Evolutionary conservation across 30 jellyfish, hydroid and myxozoan genomes (phyloP).

Genomic region (Catostylus mosaicus): DNA sequence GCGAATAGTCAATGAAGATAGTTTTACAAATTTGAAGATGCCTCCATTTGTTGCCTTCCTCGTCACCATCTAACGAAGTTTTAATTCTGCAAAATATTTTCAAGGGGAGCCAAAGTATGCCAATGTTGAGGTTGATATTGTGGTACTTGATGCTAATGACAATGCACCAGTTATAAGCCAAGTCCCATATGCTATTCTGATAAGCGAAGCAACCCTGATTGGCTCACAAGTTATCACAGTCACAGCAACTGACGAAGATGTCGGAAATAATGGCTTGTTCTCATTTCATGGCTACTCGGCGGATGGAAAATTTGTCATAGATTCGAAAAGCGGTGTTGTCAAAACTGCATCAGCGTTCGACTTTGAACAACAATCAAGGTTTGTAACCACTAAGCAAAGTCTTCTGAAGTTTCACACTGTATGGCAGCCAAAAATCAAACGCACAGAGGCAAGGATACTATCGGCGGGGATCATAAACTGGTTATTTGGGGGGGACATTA

Average conservation of each 20-base stretch:
- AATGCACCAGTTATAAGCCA: slow-evolving; percentile 66
- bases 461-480: too few relatives aligned
- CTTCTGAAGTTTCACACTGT: too few relatives aligned
- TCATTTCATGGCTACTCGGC: slow-evolving; percentile 50
- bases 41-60: too few relatives aligned
- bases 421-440: too few relatives aligned
- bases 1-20: too few relatives aligned
- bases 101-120: slow-evolving; percentile 68
- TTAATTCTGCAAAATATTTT: too few relatives aligned
- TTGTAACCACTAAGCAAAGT: too few relatives aligned
- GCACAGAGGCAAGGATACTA: too few relatives aligned
- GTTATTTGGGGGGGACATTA: too few relatives aligned
- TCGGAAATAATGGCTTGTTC: slow-evolving; percentile 52
- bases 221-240: slow-evolving; percentile 73
- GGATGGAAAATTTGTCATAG: slow-evolving; percentile 54
- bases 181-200: slow-evolving; percentile 40
- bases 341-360: slow-evolving; percentile 58
- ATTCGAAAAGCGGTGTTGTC: slow-evolving; percentile 73
- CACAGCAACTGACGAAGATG: slow-evolving; percentile 80
- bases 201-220: slow-evolving; percentile 77
- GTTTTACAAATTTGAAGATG: too few relatives aligned
- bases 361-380: slow-evolving; percentile 57
- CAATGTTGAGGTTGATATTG: slow-evolving; percentile 59
- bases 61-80: too few relatives aligned
- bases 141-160: slow-evolving; percentile 76